These are phyloP conservation scores for Gastrophysa polygoni DNA, from an alignment of 2,888 invertebrate species.

Conservation along the genomic window DNA sequence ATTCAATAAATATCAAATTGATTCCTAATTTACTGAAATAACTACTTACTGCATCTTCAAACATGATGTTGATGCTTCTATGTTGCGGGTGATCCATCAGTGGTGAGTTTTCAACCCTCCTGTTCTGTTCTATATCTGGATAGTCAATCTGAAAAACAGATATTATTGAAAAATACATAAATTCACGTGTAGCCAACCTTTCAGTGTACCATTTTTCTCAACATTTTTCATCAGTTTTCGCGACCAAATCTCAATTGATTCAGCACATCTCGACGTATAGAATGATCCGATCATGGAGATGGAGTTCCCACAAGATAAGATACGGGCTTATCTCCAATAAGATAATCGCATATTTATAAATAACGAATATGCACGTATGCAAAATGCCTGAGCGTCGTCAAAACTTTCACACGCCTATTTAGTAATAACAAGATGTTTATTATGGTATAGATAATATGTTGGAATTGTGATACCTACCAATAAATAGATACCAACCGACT, in stretches of 20 bases:
- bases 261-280: no score
- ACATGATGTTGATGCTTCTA: conserved; percentile 54
- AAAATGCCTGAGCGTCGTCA: not conserved
- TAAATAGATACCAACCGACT: no score
- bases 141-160: conserved; percentile 71
- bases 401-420: conserved; percentile 1
- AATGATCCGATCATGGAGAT: not conserved
- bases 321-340: conserved; percentile 10
- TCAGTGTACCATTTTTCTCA: conserved; percentile 22
- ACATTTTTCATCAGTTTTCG: conserved; percentile 6
- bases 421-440: not conserved
- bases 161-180: not conserved
- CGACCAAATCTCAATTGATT: not conserved
- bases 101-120: conserved; percentile 53
- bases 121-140: conserved; percentile 62
- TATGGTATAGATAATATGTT: no score
- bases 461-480: no score
- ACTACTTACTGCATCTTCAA: conserved; percentile 53
- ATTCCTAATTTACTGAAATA: no score
- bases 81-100: conserved; percentile 56
- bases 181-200: not conserved
- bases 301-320: conserved; percentile 23
- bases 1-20: no score
- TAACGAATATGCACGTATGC: conserved; percentile 6
- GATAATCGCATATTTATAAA: not conserved